Base-by-base conservation (phyloP, 1,140 invertebrate genomes). In the Conopomorpha cramerella region DNA sequence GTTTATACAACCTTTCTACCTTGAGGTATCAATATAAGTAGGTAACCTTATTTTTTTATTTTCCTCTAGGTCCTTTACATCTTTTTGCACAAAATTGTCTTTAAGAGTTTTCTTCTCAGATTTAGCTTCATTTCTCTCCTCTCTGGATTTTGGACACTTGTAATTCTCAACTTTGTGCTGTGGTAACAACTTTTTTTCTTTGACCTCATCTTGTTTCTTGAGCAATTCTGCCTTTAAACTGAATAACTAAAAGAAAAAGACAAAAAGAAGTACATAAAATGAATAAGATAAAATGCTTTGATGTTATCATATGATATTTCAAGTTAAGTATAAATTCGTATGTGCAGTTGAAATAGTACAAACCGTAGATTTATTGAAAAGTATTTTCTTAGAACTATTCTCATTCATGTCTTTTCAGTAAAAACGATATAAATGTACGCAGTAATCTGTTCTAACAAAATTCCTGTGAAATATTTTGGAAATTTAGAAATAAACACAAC, bases 181-280 rank as follows among this genome's bases (percentile, higher is more conserved):
- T 8, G 66, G 59, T 19, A 61, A 51, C 35, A 50, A 53, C 71
- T 86, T 90, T 2, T 82, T 82, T 49, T 84, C 79, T 28, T 81
- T 79, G 2, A 90, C 81, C 70, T 92, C 89, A 53, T 86, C 81
- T 65, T 91, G 86, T 60, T 92, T 93, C 31, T 84, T 80, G 10
- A 88, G 50, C 19, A 93, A 65, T 67, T 93, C 90, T 2, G 90
- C 89, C 77, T 89, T 89, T 39, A 88, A 76, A 60, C 82, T 84
- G 7, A 86, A 55, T 19, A 86, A 52, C 84, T 86, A 42, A 25
- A 80, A 82, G 28, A 29, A 34, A 17, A 43, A 49, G 36, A 36
- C n/a, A 30, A 16, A 18, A 37, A 32, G 8, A 17, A 34, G 35
- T 17, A 12, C 31, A 32, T 32, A 16, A 19, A 27, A 17, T 38